phyloP scores from a whole-genome alignment of 2,113 vertebrate species.

The Camarhynchus parvulus region DNA sequence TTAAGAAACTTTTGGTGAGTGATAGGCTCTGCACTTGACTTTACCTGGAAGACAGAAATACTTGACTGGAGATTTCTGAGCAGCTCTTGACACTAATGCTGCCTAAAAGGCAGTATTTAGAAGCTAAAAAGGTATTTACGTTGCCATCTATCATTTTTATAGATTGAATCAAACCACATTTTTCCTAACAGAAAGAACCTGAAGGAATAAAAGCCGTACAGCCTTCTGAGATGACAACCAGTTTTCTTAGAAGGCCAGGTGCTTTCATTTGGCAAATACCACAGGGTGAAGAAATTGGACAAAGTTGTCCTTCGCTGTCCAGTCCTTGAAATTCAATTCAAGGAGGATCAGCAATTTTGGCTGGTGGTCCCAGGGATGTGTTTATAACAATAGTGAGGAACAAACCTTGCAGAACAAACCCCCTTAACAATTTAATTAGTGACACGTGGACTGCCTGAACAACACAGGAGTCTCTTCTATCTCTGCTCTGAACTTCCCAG shows the following conservation, averaged over 20 bases:
- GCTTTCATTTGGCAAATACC: not conserved
- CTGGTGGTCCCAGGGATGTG: not conserved
- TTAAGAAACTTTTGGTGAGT: not conserved
- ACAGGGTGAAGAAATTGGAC: not conserved
- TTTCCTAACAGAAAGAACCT: not conserved
- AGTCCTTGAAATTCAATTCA: not conserved
- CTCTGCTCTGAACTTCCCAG: not conserved
- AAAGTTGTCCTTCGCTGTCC: not conserved
- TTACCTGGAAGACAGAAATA: not conserved
- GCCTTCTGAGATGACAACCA: not conserved
- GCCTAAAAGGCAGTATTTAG: not conserved
- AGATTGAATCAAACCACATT: not conserved
- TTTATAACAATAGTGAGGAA: not conserved
- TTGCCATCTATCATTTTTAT: not conserved
- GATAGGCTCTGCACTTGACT: not conserved
- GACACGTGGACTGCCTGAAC: accelerated
- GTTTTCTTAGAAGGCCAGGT: not conserved
- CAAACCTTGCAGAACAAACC: not conserved
- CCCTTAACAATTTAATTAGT: not conserved
- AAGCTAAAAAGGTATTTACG: not conserved
- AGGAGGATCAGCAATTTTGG: not conserved
- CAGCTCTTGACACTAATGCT: not conserved
- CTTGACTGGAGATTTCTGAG: not conserved
- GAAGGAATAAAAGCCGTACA: not conserved
- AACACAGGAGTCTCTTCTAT: not conserved